Evolutionary conservation across 2,113 vertebrate genomes (phyloP).

Genomic region (Rhea pennata): DNA sequence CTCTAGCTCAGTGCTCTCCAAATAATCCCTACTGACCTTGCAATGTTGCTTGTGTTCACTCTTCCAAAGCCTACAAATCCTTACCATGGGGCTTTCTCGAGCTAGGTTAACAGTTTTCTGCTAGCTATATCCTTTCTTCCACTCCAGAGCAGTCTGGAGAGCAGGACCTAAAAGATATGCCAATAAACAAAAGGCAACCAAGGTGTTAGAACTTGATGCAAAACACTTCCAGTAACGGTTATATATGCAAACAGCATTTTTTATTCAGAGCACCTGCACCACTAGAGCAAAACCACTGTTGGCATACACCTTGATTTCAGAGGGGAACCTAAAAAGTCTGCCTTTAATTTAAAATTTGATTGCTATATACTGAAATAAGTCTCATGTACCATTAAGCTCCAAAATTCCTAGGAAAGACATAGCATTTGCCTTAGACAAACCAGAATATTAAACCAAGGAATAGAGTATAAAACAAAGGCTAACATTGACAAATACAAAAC

Average conservation of each 20-base stretch:
- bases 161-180: not conserved
- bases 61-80: not conserved
- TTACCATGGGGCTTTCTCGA: not conserved
- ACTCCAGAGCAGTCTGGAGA: not conserved
- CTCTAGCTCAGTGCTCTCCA: not conserved
- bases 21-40: not conserved
- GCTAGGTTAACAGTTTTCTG: not conserved
- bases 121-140: not conserved
- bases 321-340: not conserved
- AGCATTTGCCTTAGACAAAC: not conserved
- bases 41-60: not conserved
- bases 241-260: not conserved
- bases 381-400: not conserved
- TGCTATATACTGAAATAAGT: not conserved
- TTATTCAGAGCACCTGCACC: not conserved
- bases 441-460: not conserved
- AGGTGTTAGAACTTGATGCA: accelerated
- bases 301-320: not conserved
- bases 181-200: not conserved
- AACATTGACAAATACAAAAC: not conserved
- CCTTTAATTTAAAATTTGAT: not conserved
- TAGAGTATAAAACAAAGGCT: not conserved
- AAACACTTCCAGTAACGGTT: not conserved
- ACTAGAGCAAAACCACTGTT: not conserved
- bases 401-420: not conserved